These are phyloP conservation scores for Dolichopus griseipennis DNA, from an alignment of 2,888 invertebrate species.

Conservation along the genomic window DNA sequence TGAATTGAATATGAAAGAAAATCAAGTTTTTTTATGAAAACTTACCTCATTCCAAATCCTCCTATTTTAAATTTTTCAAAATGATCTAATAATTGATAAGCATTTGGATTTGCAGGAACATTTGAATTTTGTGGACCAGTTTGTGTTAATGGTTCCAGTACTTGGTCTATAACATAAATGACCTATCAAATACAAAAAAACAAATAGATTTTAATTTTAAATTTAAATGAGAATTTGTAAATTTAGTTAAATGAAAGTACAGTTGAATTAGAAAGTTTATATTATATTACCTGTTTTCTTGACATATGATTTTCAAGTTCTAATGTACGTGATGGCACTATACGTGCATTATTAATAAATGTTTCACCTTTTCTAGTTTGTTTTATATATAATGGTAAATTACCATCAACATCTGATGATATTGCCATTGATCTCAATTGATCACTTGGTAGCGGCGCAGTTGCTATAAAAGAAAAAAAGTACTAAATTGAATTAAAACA, in stretches of 20 bases:
- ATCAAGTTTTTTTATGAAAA: not conserved
- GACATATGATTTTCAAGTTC: conserved; percentile 51
- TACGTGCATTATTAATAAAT: conserved; percentile 78
- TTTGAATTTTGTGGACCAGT: not conserved
- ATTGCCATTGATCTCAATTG: conserved; percentile 44
- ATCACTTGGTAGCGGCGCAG: conserved; percentile 63
- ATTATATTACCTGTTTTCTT: conserved; percentile 52
- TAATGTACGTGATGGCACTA: conserved; percentile 60
- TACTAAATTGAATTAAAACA: too few species aligned
- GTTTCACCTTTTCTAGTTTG: conserved; percentile 59
- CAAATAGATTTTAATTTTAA: too few species aligned
- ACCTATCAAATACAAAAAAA: too few species aligned
- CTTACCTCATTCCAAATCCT: conserved; percentile 61
- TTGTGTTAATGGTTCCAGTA: conserved; percentile 63
- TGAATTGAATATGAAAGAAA: conserved; percentile 2
- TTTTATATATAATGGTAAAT: conserved; percentile 78
- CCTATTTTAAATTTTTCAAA: conserved; percentile 68
- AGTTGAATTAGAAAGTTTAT: too few species aligned
- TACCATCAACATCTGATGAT: conserved; percentile 71
- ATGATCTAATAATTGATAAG: conserved; percentile 67
- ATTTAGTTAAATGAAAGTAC: too few species aligned
- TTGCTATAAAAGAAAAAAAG: conserved; percentile 50
- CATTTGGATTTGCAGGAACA: conserved; percentile 61
- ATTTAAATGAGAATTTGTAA: not conserved
- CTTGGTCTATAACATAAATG: conserved; percentile 82